Evolutionary conservation across 2,797 vertebrate genomes (phyloP).

Genomic region (Austrolebias charrua): DNA sequence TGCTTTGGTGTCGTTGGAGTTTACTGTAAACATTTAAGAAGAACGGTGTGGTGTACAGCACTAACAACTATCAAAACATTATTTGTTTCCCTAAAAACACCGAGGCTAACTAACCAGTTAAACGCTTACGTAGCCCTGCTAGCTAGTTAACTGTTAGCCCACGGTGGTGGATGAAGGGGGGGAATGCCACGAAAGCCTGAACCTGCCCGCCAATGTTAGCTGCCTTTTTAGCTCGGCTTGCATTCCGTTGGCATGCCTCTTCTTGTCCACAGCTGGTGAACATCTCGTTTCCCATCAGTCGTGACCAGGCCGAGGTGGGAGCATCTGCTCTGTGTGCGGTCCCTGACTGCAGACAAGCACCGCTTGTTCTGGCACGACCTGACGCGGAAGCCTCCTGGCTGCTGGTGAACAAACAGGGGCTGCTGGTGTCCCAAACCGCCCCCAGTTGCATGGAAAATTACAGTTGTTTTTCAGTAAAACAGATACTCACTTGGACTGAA

Average conservation of each 20-base stretch:
- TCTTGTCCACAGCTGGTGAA: slow-evolving; percentile 26
- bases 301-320: slow-evolving; percentile 63
- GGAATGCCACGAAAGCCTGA: slow-evolving; percentile 59
- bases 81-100: slow-evolving; percentile 9
- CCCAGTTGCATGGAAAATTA: slow-evolving; percentile 30
- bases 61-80: background rate
- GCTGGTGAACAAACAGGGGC: slow-evolving; percentile 23
- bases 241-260: slow-evolving; percentile 34
- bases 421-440: slow-evolving; percentile 50
- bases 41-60: background rate
- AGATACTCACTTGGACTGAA: slow-evolving; percentile 53
- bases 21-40: background rate
- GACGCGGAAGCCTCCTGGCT: slow-evolving; percentile 19
- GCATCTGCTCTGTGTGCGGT: slow-evolving; percentile 12
- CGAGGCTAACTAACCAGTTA: slow-evolving; percentile 4
- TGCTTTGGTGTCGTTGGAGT: too few species aligned
- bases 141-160: slow-evolving; percentile 41
- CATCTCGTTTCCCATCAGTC: slow-evolving; percentile 50
- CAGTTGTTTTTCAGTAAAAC: background rate
- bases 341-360: background rate
- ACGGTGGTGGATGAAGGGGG: background rate
- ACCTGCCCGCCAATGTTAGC: slow-evolving; percentile 46
- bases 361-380: background rate
- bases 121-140: slow-evolving; percentile 27
- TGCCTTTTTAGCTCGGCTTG: slow-evolving; percentile 47